phyloP scores from a whole-genome alignment of 2,888 invertebrate genomes.

The Agriotes lineatus region DNA sequence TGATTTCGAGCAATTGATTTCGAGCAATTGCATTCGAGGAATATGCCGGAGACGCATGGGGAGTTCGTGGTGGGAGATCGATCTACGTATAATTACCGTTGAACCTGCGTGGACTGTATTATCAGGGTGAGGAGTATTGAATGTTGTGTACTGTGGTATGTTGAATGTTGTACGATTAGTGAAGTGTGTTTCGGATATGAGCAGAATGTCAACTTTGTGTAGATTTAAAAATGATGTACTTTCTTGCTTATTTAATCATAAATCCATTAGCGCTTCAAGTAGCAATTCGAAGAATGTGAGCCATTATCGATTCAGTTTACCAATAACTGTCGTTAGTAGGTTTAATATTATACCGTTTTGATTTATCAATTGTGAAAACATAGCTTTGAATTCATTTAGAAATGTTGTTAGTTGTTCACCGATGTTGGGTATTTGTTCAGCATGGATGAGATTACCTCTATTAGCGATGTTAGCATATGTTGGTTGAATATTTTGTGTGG shows the following conservation, averaged over 20 bases:
- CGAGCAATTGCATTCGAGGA: too few relatives aligned
- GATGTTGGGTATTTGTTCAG: neutral
- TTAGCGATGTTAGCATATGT: neutral
- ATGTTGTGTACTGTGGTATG: neutral
- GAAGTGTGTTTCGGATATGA: constrained; percentile 8
- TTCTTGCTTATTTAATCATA: neutral
- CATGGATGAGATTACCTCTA: neutral
- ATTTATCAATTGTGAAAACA: constrained; percentile 10
- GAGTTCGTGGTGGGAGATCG: constrained; percentile 3
- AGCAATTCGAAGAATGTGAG: constrained; percentile 7
- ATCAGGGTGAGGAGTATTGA: neutral
- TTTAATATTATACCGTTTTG: constrained; percentile 15
- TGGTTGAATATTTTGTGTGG: constrained; percentile 3
- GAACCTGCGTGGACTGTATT: constrained; percentile 7
- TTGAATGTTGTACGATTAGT: neutral
- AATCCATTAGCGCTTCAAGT: constrained; percentile 6
- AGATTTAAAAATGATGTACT: neutral
- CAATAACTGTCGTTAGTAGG: constrained; percentile 4
- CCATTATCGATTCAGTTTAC: constrained; percentile 3
- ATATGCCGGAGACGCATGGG: neutral
- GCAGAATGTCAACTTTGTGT: constrained; percentile 3
- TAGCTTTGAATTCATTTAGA: neutral
- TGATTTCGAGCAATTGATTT: too few relatives aligned
- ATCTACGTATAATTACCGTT: neutral
- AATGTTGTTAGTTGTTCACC: constrained; percentile 4